Evolutionary conservation across 2,113 vertebrate genomes (phyloP), one percentile per base, ranked within the genome.

Genomic region (Crotalus helleri): DNA sequence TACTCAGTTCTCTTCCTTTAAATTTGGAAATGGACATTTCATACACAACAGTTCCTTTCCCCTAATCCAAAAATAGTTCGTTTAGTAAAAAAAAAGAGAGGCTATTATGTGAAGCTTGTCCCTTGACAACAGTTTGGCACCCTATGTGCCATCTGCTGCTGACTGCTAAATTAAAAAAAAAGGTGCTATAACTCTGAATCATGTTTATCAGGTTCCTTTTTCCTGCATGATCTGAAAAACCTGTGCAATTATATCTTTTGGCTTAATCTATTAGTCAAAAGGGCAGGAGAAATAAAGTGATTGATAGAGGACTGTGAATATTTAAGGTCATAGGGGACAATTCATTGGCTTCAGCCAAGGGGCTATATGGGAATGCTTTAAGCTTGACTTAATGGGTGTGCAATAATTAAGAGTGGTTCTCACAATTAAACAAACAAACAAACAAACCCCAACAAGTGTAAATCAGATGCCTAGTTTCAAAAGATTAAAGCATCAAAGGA

Each of bases 401-500:
- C 96, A 97, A 94, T 96, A 97, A 97, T 97, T 24, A 93, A 49
- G 55, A 92, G 57, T 96, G 90, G 88, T 92, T 89, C 89, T 94
- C 93, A 88, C 93, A 93, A 33, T 93, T 55, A 95, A 94, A 94
- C 90, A 95, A 8, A 59, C 7, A 59, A 23, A 3, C 2, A 59
- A 3, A 93, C 94, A 92, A 93, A 93, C 94, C 92, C n/a, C 94
- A 49, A 96, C 95, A 94, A 12, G 90, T 95, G 92, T 96, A 97
- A 97, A 97, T 97, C 97, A 97, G 97, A 97, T 97, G 97, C 96
- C 97, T 93, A 1, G 96, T 97, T 98, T 98, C 97, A 97, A 97
- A 97, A 97, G 96, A 98, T 98, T 97, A 98, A 98, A 98, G 97
- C 97, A 97, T 96, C 97, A 97, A 97, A 98, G 97, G 96, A 96